Evolutionary conservation across 2,113 vertebrate species (phyloP), one percentile per base, ranked within the genome.

Genomic region (Callipepla squamata): DNA sequence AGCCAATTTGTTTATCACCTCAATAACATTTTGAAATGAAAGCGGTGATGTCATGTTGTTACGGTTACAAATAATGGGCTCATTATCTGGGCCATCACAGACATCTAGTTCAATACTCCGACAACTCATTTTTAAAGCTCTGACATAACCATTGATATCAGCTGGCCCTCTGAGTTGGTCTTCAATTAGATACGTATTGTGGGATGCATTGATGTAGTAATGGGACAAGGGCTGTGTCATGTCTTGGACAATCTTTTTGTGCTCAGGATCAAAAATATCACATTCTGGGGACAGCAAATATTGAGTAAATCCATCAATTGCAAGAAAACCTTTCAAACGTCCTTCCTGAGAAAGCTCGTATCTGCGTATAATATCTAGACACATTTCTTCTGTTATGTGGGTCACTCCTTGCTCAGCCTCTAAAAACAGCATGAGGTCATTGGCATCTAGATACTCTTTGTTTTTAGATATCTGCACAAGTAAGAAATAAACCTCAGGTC

Each of bases 401-500:
- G 98, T 91, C 67, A 99, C 97, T 26, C 99, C 99, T 97, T 99
- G 99, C 96, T 99, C 99, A 4, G 98, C 98, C 97, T 99, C 99
- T 91, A 99, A 93, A 96, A 99, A 99, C 63, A 99, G 98, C 78
- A 98, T 98, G 25, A 99, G 98, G 94, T 99, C 99, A 95, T 99
- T 98, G 53, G 98, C 98, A 91, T 99, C 99, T 93, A 99, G 94
- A 78, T 98, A 99, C 93, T 99, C 99, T 26, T 99, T 98, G 97
- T 99, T 99, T 97, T 99, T 99, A 17, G 99, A 99, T 89, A 99
- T 98, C 94, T 99, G 99, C 65, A 99, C 99, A 42, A 99, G 97
- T 45, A 99, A 95, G 97, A 99, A 99, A 97, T 99, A 99, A 38
- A 99, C 99, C 73, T 99, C 99, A 1, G 99, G 98, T 47, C 99